Evolutionary conservation across 2,797 vertebrate genomes (phyloP).

Genomic region (Poeciliopsis paucimaculata): DNA sequence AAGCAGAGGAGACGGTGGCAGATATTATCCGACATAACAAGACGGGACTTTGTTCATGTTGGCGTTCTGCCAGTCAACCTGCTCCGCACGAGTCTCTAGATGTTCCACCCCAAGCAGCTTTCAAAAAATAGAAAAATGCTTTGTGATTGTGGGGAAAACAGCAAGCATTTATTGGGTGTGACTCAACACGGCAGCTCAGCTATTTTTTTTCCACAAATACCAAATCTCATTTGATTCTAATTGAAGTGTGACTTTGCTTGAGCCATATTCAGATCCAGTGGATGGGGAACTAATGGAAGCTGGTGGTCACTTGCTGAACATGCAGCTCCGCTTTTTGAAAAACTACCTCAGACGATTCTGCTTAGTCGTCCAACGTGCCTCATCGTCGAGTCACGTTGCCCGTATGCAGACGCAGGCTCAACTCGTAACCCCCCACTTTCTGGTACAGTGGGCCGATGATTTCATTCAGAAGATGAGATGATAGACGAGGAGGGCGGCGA

Average conservation of each 20-base stretch:
- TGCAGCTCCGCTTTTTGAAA: slow-evolving; percentile 30
- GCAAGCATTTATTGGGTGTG: slow-evolving; percentile 4
- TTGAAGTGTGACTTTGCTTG: slow-evolving; percentile 49
- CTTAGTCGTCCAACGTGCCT: slow-evolving; percentile 29
- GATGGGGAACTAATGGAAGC: slow-evolving; percentile 60
- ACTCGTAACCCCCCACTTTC: slow-evolving; percentile 25
- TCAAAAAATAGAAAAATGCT: background rate
- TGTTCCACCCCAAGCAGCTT: background rate
- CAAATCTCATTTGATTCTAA: slow-evolving; percentile 54
- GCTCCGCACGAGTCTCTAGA: background rate
- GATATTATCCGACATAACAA: slow-evolving; percentile 4
- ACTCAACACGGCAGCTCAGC: slow-evolving; percentile 22
- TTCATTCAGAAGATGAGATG: slow-evolving; percentile 57
- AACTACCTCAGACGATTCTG: slow-evolving; percentile 35
- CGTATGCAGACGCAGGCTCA: slow-evolving; percentile 55
- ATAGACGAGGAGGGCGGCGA: slow-evolving; percentile 25
- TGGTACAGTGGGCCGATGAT: slow-evolving; percentile 60
- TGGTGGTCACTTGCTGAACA: slow-evolving; percentile 46
- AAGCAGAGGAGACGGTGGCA: background rate
- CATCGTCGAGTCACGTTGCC: slow-evolving; percentile 62
- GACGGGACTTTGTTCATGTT: slow-evolving; percentile 16
- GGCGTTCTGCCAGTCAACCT: background rate
- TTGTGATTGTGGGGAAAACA: slow-evolving; percentile 25
- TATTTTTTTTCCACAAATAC: background rate
- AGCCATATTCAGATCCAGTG: slow-evolving; percentile 41